A percentile compares a stretch with the other conserved stretches of the same genome.
These are phyloP conservation scores for Platyrinchus mystaceus DNA, from an alignment of 2,797 vertebrate genomes.

Conservation along the genomic window DNA sequence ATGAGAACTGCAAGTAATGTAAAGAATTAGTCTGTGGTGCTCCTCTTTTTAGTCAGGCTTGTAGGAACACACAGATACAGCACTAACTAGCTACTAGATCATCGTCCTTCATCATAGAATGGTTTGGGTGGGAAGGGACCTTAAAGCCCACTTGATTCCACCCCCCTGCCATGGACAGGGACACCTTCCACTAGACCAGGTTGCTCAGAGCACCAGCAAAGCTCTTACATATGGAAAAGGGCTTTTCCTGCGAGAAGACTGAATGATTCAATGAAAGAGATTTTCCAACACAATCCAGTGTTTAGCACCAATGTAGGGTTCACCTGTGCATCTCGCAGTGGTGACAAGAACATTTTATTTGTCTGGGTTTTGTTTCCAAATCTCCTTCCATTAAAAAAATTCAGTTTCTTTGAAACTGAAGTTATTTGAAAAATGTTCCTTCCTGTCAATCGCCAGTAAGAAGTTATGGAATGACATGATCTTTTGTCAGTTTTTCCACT, in stretches of 20 bases:
- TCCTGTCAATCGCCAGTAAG: neutral
- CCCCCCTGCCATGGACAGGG: neutral
- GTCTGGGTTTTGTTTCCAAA: neutral
- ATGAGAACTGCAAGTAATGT: neutral
- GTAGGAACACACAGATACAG: accelerated
- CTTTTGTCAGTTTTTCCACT: neutral
- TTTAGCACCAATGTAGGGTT: neutral
- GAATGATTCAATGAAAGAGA: neutral
- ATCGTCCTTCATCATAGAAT: neutral
- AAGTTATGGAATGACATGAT: neutral
- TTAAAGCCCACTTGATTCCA: neutral
- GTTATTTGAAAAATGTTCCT: neutral
- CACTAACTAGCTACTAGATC: neutral
- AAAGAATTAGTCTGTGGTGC: neutral
- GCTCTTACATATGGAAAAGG: neutral
- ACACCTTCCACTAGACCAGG: neutral
- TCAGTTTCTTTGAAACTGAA: neutral
- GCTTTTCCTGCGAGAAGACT: neutral
- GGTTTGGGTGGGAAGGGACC: neutral
- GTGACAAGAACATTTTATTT: neutral
- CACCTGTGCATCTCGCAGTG: neutral
- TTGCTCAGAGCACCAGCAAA: neutral
- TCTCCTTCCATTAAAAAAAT: neutral
- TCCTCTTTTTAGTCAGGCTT: neutral
- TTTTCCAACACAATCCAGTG: neutral